A percentile compares a stretch with the other conserved stretches of the same genome.
Conservation (phyloP, 23 tunicate genomes). For the Botrylloides violaceus region DNA sequence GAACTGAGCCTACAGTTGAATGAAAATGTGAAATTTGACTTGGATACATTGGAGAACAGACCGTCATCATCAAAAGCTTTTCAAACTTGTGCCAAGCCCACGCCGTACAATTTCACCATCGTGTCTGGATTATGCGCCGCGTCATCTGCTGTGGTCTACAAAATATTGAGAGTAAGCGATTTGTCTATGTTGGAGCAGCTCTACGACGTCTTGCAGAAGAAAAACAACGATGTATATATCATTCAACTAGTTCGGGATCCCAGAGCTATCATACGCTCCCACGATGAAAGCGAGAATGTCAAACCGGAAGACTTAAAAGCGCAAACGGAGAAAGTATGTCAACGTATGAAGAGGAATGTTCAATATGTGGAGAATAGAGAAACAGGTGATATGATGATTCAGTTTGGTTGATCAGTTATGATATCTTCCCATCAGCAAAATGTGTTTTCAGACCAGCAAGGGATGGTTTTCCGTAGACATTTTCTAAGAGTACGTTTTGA, state of each 20-base stretch:
- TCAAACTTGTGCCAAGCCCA: too few species aligned
- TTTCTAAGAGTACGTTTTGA: not conserved
- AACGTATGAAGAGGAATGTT: conserved; percentile 1
- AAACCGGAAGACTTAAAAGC: not conserved
- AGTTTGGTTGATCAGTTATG: too few species aligned
- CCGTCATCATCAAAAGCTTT: too few species aligned
- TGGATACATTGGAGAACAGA: too few species aligned
- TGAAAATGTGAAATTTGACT: not conserved
- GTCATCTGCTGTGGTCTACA: conserved; percentile 34
- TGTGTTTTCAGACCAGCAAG: too few species aligned
- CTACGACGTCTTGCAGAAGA: not conserved
- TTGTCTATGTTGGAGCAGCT: conserved; percentile 14
- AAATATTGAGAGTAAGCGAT: conserved; percentile 53
- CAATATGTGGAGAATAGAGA: not conserved
- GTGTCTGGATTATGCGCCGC: conserved; percentile 32
- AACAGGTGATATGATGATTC: too few species aligned
- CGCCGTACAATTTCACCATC: too few species aligned
- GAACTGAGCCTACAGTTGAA: not conserved
- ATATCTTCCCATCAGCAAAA: too few species aligned
- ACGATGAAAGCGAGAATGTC: not conserved
- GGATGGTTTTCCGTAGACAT: not conserved
- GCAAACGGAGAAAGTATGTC: conserved; percentile 1
- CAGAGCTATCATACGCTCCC: conserved; percentile 67
- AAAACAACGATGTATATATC: conserved; percentile 22
- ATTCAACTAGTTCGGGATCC: conserved; percentile 77